phyloP scores from a whole-genome alignment of 2,113 vertebrate species.

The Lutjanus erythropterus region DNA sequence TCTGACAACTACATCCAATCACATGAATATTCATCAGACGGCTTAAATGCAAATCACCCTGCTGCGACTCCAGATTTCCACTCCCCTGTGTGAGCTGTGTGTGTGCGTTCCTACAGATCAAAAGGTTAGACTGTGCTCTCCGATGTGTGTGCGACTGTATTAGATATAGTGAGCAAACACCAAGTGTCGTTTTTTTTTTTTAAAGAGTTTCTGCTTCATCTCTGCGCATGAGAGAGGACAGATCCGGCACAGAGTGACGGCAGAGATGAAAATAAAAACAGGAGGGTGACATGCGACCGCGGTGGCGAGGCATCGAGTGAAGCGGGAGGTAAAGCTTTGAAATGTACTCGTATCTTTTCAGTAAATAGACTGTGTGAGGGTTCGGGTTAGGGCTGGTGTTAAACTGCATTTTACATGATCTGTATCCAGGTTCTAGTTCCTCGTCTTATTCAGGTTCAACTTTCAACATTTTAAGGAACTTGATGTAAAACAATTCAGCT shows the following conservation, averaged over 20 bases:
- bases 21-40: slow-evolving; percentile 77
- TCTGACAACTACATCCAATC: slow-evolving; percentile 70
- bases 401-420: not conserved
- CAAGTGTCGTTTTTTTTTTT: slow-evolving; percentile 5
- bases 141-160: slow-evolving; percentile 37
- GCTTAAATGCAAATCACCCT: slow-evolving; percentile 72
- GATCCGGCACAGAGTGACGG: slow-evolving; percentile 21
- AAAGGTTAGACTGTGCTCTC: slow-evolving; percentile 64
- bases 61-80: slow-evolving; percentile 61
- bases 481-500: not conserved
- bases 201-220: slow-evolving; percentile 40
- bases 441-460: not conserved
- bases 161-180: slow-evolving; percentile 56
- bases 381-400: no score
- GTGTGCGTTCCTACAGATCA: slow-evolving; percentile 62
- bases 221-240: slow-evolving; percentile 33
- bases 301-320: slow-evolving; percentile 8
- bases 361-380: not conserved
- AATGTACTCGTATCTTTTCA: not conserved
- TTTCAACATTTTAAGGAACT: not conserved
- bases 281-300: not conserved
- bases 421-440: not conserved
- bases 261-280: slow-evolving; percentile 28
- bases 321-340: not conserved
- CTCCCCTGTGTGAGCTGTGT: slow-evolving; percentile 40